These are phyloP conservation scores for Lasioglossum malachurum DNA, from an alignment of 2,888 invertebrate genomes.

Conservation along the genomic window DNA sequence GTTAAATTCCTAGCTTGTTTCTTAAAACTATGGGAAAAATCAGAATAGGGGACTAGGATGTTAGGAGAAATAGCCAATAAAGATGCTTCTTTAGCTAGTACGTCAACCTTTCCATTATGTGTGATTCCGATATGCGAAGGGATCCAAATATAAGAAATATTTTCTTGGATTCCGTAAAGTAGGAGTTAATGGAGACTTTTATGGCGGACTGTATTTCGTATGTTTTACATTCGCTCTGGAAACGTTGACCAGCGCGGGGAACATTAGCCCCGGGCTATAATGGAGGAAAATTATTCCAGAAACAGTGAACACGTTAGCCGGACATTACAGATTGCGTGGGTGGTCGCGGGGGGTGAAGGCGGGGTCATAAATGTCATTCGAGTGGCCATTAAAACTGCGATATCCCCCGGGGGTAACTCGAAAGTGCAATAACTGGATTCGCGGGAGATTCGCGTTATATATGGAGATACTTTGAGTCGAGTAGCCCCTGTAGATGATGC, in stretches of 20 bases:
- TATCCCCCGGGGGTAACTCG: slow-evolving; percentile 28
- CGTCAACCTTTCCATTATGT: too few species aligned
- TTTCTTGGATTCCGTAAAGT: too few species aligned
- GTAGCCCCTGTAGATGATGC: slow-evolving; percentile 11
- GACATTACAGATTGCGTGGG: slow-evolving; percentile 5
- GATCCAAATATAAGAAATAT: too few species aligned
- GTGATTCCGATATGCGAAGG: too few species aligned
- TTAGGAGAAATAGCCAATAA: too few species aligned
- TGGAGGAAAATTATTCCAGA: neutral
- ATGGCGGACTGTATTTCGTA: neutral
- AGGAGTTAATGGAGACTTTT: too few species aligned
- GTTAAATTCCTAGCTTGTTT: too few species aligned
- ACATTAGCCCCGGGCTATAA: neutral
- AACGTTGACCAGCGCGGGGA: neutral
- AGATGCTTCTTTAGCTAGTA: too few species aligned
- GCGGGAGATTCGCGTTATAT: slow-evolving; percentile 12
- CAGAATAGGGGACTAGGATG: too few species aligned
- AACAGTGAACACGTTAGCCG: slow-evolving; percentile 4
- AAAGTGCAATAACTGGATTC: slow-evolving; percentile 42
- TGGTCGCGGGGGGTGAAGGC: neutral
- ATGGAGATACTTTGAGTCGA: slow-evolving; percentile 25
- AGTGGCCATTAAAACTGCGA: slow-evolving; percentile 17
- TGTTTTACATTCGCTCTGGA: neutral
- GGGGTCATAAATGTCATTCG: slow-evolving; percentile 24
- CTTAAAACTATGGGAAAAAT: too few species aligned